These are phyloP conservation scores for Synodontis membranacea DNA, from an alignment of 2,113 vertebrate species.

Conservation along the genomic window DNA sequence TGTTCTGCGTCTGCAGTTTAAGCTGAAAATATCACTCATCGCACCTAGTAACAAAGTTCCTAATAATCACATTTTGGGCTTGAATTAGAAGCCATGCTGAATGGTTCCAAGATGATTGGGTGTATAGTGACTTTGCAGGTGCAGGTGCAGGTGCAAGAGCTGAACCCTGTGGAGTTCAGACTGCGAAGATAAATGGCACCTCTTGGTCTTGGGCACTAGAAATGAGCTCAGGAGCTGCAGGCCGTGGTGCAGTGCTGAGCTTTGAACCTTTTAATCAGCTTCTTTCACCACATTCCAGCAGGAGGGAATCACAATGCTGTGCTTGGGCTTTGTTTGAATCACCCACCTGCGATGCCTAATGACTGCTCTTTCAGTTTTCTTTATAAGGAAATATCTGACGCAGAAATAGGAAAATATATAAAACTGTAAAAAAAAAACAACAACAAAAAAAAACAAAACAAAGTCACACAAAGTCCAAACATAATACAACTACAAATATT, in stretches of 20 bases:
- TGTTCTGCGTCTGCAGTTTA: background rate
- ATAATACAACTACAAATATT: background rate
- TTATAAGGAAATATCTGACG: background rate
- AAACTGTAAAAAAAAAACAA: background rate
- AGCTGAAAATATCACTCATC: background rate
- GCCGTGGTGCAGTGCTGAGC: constrained; percentile 27
- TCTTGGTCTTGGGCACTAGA: constrained; percentile 36
- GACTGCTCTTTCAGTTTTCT: constrained; percentile 7
- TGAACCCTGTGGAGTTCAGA: constrained; percentile 27
- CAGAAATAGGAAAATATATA: background rate
- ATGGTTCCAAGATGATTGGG: constrained; percentile 30
- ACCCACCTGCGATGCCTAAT: constrained; percentile 26
- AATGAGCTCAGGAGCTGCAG: constrained; percentile 31
- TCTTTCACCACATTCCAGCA: constrained; percentile 22
- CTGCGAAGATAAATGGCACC: constrained; percentile 40
- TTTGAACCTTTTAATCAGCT: constrained; percentile 39
- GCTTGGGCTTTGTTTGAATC: constrained; percentile 23
- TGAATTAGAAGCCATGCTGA: constrained; percentile 33
- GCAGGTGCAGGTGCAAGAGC: background rate
- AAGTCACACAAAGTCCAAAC: no score
- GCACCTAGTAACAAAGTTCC: no score
- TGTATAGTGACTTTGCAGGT: background rate
- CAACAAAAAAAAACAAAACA: no score
- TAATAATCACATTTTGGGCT: background rate
- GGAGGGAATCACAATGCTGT: constrained; percentile 22